Conservation (phyloP, 2,113 vertebrate genomes). For the Stegostoma tigrinum region DNA sequence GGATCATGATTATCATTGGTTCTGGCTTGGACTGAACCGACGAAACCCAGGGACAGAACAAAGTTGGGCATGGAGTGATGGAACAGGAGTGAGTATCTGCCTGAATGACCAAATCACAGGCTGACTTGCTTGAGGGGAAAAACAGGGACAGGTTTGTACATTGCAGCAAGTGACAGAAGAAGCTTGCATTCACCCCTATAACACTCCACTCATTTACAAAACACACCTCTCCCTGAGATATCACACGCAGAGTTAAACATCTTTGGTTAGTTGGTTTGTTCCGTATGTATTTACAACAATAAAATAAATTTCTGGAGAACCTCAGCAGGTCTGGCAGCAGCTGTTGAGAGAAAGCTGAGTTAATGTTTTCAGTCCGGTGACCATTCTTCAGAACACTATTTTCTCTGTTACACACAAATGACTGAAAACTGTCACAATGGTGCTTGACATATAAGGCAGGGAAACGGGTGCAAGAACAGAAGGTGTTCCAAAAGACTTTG, state of each 20-base stretch:
- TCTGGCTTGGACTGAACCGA: slow-evolving; percentile 91
- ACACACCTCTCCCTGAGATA: neutral
- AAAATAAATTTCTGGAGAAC: no score
- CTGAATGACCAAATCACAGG: neutral
- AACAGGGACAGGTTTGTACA: neutral
- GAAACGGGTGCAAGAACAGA: neutral
- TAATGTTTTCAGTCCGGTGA: no score
- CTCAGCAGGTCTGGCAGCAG: no score
- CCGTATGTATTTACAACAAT: neutral
- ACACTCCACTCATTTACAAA: neutral
- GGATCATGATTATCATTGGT: slow-evolving; percentile 87
- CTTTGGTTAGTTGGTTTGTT: neutral
- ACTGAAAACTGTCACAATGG: neutral
- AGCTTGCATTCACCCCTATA: neutral
- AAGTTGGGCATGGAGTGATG: slow-evolving; percentile 91
- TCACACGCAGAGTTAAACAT: neutral
- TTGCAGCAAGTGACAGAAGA: neutral
- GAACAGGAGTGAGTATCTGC: slow-evolving; percentile 69
- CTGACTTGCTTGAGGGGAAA: neutral
- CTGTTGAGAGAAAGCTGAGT: no score
- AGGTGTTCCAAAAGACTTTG: no score
- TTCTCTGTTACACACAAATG: neutral
- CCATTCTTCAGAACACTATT: no score
- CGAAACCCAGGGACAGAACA: slow-evolving; percentile 68
- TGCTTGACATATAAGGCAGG: neutral